Evolutionary conservation across 2,113 vertebrate species (phyloP).

Genomic region (Turdus rufiventris): DNA sequence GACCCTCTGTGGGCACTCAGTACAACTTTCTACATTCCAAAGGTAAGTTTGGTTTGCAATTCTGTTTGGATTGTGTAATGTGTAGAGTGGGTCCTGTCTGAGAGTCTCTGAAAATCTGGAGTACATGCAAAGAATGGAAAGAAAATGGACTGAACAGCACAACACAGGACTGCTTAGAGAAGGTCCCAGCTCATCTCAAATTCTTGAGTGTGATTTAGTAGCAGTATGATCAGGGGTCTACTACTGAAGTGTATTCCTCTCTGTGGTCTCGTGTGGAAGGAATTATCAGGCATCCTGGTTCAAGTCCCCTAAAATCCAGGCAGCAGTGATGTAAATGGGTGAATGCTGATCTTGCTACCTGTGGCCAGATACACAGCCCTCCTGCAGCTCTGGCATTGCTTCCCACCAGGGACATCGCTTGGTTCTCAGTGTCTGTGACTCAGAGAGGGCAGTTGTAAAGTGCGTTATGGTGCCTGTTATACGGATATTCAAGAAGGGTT

Average conservation of each 20-base stretch:
- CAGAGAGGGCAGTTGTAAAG: not conserved
- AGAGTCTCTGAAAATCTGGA: not conserved
- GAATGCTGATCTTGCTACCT: not conserved
- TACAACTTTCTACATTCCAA: not conserved
- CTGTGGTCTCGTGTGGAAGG: not conserved
- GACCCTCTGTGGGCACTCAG: not conserved
- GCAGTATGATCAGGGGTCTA: not conserved
- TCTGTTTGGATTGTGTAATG: not conserved
- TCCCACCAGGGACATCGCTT: not conserved
- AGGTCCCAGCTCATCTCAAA: not conserved
- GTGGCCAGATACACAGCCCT: not conserved
- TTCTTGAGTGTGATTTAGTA: not conserved
- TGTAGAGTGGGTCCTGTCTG: not conserved
- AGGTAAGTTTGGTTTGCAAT: not conserved
- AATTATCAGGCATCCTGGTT: accelerated
- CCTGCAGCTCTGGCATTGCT: accelerated
- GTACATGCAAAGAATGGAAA: not conserved
- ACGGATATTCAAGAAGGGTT: not conserved
- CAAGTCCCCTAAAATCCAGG: not conserved
- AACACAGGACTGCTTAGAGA: not conserved
- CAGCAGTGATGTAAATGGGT: not conserved
- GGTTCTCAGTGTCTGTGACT: accelerated
- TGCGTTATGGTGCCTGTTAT: not conserved
- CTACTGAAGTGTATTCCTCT: not conserved
- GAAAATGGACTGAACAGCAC: not conserved